A percentile compares a stretch with the other conserved stretches of the same genome.
Conservation (phyloP, 2,888 invertebrate species). For the Emmelina monodactyla region DNA sequence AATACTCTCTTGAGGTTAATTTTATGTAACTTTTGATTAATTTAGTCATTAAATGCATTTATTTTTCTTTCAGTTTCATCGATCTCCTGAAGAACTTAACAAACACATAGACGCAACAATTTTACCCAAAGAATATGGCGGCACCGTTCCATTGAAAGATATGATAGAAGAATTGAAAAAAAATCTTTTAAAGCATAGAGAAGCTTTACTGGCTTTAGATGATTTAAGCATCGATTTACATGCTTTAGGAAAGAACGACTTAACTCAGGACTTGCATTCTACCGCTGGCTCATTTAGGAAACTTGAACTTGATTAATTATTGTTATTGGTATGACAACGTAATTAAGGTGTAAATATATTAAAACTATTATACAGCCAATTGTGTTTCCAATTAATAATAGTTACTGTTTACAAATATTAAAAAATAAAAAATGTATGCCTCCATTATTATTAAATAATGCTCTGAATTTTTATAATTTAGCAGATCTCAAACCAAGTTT, state of each 20-base stretch:
- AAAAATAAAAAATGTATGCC: too few species aligned
- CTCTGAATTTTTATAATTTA: too few species aligned
- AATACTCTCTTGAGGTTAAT: too few species aligned
- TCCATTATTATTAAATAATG: too few species aligned
- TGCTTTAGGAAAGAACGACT: conserved; percentile 63
- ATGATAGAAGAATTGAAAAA: conserved; percentile 81
- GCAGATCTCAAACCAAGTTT: too few species aligned
- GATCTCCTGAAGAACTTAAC: conserved; percentile 75
- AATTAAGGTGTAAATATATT: too few species aligned
- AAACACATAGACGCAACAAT: conserved; percentile 76
- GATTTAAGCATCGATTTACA: conserved; percentile 78
- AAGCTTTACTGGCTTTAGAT: conserved; percentile 74
- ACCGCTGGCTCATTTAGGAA: conserved; percentile 86
- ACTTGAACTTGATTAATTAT: conserved; percentile 76
- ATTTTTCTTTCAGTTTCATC: conserved; percentile 70
- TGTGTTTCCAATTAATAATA: too few species aligned
- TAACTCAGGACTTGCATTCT: conserved; percentile 76
- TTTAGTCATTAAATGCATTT: conserved; percentile 1
- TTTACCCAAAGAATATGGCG: conserved; percentile 88
- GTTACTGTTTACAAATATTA: too few species aligned
- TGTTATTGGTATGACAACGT: too few species aligned
- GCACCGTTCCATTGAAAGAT: conserved; percentile 78
- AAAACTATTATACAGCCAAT: too few species aligned
- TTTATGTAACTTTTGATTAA: too few species aligned
- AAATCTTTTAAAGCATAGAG: conserved; percentile 69